A percentile compares a stretch with the other conserved stretches of the same genome.
These are phyloP conservation scores for Macropus fuliginosus DNA, from an alignment of 2,797 vertebrate species.

Conservation along the genomic window DNA sequence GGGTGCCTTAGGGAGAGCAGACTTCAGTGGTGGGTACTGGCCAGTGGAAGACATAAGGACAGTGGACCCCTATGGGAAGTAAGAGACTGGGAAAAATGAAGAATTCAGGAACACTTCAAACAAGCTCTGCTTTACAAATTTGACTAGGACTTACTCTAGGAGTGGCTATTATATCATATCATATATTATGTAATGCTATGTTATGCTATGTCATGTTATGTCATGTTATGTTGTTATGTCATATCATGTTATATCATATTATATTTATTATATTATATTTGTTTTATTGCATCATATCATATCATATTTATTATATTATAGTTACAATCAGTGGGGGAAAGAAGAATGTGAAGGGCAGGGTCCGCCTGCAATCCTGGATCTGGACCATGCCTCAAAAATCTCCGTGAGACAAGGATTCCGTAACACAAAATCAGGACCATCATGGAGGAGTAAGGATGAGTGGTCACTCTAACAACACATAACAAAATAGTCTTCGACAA, in stretches of 20 bases:
- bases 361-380: too few relatives aligned
- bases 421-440: neutral
- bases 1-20: neutral
- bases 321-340: neutral
- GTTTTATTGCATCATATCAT: too few relatives aligned
- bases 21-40: neutral
- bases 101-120: neutral
- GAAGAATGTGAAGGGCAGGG: neutral
- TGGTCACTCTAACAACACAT: neutral
- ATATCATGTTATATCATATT: too few relatives aligned
- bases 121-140: neutral
- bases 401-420: neutral
- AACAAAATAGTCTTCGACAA: neutral
- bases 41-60: neutral
- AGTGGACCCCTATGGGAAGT: neutral
- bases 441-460: rapidly evolving
- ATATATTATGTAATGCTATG: too few relatives aligned
- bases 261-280: too few relatives aligned
- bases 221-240: too few relatives aligned
- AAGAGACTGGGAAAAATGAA: neutral
- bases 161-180: too few relatives aligned
- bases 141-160: too few relatives aligned
- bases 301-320: too few relatives aligned
- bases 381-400: neutral
- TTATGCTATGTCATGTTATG: too few relatives aligned